Evolutionary conservation across 2,888 invertebrate genomes (phyloP), one percentile per base, ranked within the genome.

Genomic region (Yponomeuta sedellus): DNA sequence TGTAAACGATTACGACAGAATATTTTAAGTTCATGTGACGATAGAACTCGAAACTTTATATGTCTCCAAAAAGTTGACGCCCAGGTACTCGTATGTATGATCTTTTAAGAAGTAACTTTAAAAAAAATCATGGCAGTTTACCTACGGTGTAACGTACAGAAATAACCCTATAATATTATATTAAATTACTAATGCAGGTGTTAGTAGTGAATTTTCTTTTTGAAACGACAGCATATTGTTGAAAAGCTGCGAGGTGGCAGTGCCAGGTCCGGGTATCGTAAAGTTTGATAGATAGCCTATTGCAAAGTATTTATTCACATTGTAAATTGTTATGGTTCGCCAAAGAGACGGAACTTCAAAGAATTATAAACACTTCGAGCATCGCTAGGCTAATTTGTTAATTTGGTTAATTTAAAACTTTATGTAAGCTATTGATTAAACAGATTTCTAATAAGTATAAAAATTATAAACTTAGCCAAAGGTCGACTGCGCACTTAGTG

Each of bases 311-410:
- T 81, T 82, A 82, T 83, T 82, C 80, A 79, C 81, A 66, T 28
- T 62, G 76, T 83, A 82, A 82, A 86, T 89, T 89, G 89, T 90
- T 90, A 88, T 85, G 83, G 84, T 82, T 83, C 86, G 88, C 89
- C 88, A 86, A 88, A 88, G 82, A 83, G 85, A 85, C 8, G 83
- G 85, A 83, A 83, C 82, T 76, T 81, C 81, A 85, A 78, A 83
- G 79, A 81, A 81, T 82, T 82, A 82, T 82, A 75, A 77, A 82
- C 85, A 83, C 79, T 82, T 82, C 78, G 75, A 80, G 73, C 75
- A 82, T 82, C 83, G 83, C 84, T 88, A 87, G 83, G 79, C 39
- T 80, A 83, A 83, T 79, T 74, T 81, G 81, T 71, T 71, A 64
- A 69, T 74, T 76, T 78, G 73, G 77, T 79, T 79, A 76, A 74